These are phyloP conservation scores for Rhysida immarginata DNA, from an alignment of 1,140 invertebrate genomes.

Conservation along the genomic window DNA sequence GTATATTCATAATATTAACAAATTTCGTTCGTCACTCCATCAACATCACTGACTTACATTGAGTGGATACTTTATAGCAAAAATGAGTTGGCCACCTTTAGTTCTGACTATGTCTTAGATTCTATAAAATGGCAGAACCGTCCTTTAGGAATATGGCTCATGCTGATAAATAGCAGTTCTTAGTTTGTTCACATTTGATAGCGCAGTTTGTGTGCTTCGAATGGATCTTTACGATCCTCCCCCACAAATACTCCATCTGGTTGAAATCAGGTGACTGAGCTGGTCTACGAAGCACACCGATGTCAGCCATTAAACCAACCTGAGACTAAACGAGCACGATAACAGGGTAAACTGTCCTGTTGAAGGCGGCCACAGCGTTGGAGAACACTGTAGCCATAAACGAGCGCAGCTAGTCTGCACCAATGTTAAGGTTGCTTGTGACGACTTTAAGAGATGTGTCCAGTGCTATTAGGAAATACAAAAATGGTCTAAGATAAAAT, in stretches of 20 bases:
- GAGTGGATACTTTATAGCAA: background rate
- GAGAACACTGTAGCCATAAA: background rate
- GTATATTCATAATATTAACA: too few species aligned
- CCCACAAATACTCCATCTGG: background rate
- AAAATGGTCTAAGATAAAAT: background rate
- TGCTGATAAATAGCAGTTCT: background rate
- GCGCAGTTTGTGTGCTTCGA: background rate
- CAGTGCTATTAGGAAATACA: background rate
- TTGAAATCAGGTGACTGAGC: background rate
- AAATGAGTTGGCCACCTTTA: background rate
- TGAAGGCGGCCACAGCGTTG: background rate
- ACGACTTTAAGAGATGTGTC: background rate
- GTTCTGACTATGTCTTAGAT: background rate
- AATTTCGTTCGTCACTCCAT: too few species aligned
- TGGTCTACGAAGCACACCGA: too few species aligned
- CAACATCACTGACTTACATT: too few species aligned
- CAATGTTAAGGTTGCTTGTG: background rate
- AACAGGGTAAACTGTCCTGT: background rate
- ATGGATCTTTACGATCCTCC: background rate
- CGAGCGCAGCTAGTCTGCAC: background rate
- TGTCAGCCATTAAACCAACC: background rate
- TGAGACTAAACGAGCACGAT: background rate
- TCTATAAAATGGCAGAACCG: background rate
- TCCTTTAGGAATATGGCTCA: background rate
- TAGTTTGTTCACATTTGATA: background rate